Conservation (phyloP, 2,797 vertebrate genomes). For the Ispidina lecontei region DNA sequence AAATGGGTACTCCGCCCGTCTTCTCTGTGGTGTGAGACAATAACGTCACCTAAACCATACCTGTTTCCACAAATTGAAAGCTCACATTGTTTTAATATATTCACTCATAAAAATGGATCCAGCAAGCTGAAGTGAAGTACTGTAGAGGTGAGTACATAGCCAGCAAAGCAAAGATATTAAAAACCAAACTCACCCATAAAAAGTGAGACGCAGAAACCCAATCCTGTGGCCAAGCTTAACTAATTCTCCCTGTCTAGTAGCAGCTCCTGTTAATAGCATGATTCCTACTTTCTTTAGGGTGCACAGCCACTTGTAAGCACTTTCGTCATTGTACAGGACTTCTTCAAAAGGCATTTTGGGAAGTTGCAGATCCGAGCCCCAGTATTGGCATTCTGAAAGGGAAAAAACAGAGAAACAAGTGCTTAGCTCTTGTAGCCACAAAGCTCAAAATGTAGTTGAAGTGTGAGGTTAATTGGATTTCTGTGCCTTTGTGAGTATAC, state of each 20-base stretch:
- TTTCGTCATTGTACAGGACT: slow-evolving; percentile 83
- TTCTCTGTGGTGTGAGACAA: not conserved
- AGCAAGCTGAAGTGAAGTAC: not conserved
- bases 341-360: slow-evolving; percentile 87
- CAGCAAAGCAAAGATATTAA: not conserved
- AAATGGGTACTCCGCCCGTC: not conserved
- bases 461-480: not conserved
- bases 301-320: slow-evolving; percentile 87
- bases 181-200: slow-evolving; percentile 88
- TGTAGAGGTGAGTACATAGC: not conserved
- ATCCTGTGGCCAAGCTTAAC: slow-evolving; percentile 87
- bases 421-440: not conserved
- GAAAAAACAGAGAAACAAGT: not conserved
- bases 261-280: slow-evolving; percentile 88
- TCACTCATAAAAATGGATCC: not conserved
- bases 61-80: not conserved
- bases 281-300: slow-evolving; percentile 88
- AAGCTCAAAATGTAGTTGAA: not conserved
- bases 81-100: not conserved
- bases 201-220: slow-evolving; percentile 91
- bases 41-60: not conserved
- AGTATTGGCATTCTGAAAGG: slow-evolving; percentile 84
- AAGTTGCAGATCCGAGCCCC: slow-evolving; percentile 87
- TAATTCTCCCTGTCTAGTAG: slow-evolving; percentile 84
- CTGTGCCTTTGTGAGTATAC: not conserved